Evolutionary conservation across 2,113 vertebrate species (phyloP), one percentile per base, ranked within the genome.

Genomic region (Nipponia nippon): DNA sequence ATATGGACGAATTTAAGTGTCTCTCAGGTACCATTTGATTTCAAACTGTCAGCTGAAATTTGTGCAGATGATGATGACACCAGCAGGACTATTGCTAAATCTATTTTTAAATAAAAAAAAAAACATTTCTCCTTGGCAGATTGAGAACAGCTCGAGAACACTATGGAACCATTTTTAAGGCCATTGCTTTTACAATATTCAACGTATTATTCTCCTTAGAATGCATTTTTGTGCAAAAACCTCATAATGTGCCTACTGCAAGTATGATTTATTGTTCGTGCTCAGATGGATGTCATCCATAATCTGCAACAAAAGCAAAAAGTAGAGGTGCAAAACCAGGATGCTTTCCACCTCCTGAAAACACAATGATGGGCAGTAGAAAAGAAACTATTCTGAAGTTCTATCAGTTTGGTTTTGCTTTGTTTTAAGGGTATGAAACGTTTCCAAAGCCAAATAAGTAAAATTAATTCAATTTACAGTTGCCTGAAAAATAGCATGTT

Each of bases 21-120:
- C 84, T 86, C 91, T 70, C 2, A 26, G 93, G 93, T 83, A 53
- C 67, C 63, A 73, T 94, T 90, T 94, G 87, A 94, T 93, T 96
- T 86, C 91, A 88, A 87, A 53, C 89, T 91, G 94, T 86, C 94
- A 91, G 82, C 75, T 90, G 84, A 81, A 96, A 97, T 96, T 97
- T 95, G 87, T 83, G 89, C 55, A 77, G 87, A 95, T 95, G 91
- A 95, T 87, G 87, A 96, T 32, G 87, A 94, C 90, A 97, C 94
- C 89, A 90, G 84, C 40, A 96, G 89, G 95, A 80, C 71, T 62
- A 83, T 10, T 71, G 50, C 83, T 67, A 90, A 96, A 96, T 83
- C 88, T 52, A 92, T 78, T 95, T 97, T 97, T 73, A 95, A 95
- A 95, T 91, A 96, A 94, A 97, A 96, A 83, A 97, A 96, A 83